Evolutionary conservation across 2,797 vertebrate genomes (phyloP), one percentile per base, ranked within the genome.

Genomic region (Hybognathus amarus): DNA sequence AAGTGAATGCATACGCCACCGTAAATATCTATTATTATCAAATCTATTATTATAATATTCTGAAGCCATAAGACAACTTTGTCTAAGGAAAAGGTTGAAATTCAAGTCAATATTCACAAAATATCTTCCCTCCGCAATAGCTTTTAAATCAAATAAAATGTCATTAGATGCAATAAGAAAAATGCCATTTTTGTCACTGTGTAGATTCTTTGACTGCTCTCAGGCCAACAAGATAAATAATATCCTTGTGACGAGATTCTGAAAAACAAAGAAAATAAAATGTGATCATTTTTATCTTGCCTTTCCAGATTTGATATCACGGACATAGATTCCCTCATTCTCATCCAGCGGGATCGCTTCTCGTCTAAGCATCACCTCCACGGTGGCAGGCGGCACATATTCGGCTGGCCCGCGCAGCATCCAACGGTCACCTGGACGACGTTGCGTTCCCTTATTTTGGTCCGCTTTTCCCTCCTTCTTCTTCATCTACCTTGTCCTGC

Each of bases 261-360:
- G n/a, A 3, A 27, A 61, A 61, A 61, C 0, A 63, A 30, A 61
- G 2, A 61, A 61, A 61, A 27, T 15, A 2, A 13, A 61, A 61
- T 13, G 0, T 2, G 12, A 27, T 15, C 6, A 61, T 27, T 47
- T 42, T 61, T n/a, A 30, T 18, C 66, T 84, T 82, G 97, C 97
- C 96, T 96, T 97, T 50, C 97, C 97, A 0, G 94, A 95, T 80
- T 97, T 97, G 88, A 97, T 94, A 85, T 98, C 96, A 1, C 95
- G 88, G 83, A 97, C 96, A 0, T 98, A 98, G 89, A 98, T 96
- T 12, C 97, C 97, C 86, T 98, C 96, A 0, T 97, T 97, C 91
- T 97, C 96, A 1, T 96, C 97, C 89, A 98, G 87, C 0, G 97
- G 96, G 87, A 96, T 96, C 24, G 96, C 93, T 15, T 92, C 87